A percentile compares a stretch with the other conserved stretches of the same genome.
Evolutionary conservation across 2,888 invertebrate genomes (phyloP).

Genomic region (Cosmia pyralina): DNA sequence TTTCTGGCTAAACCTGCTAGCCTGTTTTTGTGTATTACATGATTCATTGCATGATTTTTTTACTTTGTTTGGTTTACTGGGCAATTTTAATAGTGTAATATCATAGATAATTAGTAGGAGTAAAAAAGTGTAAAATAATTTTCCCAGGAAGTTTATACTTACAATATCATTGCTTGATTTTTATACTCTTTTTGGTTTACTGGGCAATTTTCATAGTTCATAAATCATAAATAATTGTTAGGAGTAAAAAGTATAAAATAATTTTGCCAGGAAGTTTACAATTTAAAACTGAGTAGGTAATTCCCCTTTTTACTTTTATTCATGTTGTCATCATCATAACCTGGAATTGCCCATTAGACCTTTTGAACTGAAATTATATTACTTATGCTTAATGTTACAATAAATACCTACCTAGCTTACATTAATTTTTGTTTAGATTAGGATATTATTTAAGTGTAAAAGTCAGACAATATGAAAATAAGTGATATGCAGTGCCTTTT

Average conservation of each 20-base stretch:
- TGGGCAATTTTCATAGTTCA: constrained; percentile 37
- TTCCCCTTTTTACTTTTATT: not conserved
- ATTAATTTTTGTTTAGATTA: constrained; percentile 21
- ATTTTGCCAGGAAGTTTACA: not conserved
- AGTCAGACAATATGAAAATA: constrained; percentile 52
- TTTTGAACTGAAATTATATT: constrained; percentile 11
- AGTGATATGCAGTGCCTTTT: constrained; percentile 60
- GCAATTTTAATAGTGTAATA: constrained; percentile 31
- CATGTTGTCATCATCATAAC: not conserved
- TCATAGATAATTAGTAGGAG: not conserved
- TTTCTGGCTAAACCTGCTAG: no score
- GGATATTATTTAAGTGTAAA: constrained; percentile 46
- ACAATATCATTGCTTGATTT: constrained; percentile 1
- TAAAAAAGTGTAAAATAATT: not conserved
- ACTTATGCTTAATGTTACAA: constrained; percentile 17
- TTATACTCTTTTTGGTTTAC: constrained; percentile 10
- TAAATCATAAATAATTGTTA: not conserved
- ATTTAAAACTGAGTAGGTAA: not conserved
- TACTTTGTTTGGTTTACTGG: constrained; percentile 24
- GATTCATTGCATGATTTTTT: constrained; percentile 8
- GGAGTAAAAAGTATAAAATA: not conserved
- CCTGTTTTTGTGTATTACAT: constrained; percentile 8
- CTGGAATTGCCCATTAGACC: constrained; percentile 27
- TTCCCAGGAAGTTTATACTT: not conserved
- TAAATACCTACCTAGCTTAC: constrained; percentile 18